These are phyloP conservation scores for Glossosoma conforme DNA, from an alignment of 1,140 invertebrate genomes.

Conservation along the genomic window DNA sequence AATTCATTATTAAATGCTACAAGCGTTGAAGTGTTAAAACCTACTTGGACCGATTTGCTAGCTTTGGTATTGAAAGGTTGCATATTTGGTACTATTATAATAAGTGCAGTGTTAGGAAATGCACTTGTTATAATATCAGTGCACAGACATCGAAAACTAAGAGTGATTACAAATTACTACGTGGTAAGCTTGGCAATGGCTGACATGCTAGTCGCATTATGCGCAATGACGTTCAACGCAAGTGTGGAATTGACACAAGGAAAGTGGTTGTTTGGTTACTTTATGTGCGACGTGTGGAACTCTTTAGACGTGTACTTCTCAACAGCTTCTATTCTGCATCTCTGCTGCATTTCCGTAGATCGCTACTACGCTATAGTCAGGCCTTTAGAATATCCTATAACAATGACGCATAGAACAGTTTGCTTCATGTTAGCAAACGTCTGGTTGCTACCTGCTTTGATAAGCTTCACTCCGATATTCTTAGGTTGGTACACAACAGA, in stretches of 20 bases:
- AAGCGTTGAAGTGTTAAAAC: conserved; percentile 22
- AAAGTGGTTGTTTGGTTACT: conserved; percentile 80
- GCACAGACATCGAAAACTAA: conserved; percentile 63
- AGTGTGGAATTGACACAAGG: conserved; percentile 73
- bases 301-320: conserved; percentile 94
- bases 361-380: conserved; percentile 86
- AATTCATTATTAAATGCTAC: conserved; percentile 19
- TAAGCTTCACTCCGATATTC: conserved; percentile 95
- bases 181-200: conserved; percentile 90
- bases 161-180: conserved; percentile 92
- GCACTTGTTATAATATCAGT: conserved; percentile 78
- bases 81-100: conserved; percentile 77
- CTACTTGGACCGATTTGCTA: conserved; percentile 50
- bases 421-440: conserved; percentile 78
- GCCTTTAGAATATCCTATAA: conserved; percentile 82
- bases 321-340: conserved; percentile 88
- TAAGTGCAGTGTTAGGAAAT: conserved; percentile 83
- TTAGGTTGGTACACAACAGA: conserved; percentile 86
- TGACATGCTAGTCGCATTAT: conserved; percentile 85
- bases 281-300: conserved; percentile 93
- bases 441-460: conserved; percentile 86
- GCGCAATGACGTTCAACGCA: conserved; percentile 95
- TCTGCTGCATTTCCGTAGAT: conserved; percentile 93
- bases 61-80: conserved; percentile 64
- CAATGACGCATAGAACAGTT: conserved; percentile 79